phyloP scores from a whole-genome alignment of 2,888 invertebrate genomes.

The Papilio gigon region DNA sequence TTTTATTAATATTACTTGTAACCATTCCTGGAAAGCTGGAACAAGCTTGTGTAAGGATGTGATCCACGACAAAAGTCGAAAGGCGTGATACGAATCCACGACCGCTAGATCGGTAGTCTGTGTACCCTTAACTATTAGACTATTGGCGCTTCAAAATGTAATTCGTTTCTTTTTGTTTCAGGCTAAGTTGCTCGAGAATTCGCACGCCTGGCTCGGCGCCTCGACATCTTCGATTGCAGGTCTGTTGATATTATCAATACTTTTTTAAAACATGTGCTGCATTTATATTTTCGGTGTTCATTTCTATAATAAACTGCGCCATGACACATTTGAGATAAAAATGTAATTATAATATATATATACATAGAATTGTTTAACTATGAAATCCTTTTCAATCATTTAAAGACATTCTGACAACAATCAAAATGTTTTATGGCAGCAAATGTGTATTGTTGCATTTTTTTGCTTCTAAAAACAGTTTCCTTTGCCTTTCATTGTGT shows the following conservation, averaged over 20 bases:
- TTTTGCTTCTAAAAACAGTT: slow-evolving; percentile 27
- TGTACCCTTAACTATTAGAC: no score
- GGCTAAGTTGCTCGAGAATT: slow-evolving; percentile 96
- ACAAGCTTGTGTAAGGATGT: no score
- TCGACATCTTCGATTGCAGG: slow-evolving; percentile 95
- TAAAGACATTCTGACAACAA: background rate
- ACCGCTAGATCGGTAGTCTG: no score
- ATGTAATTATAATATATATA: no score
- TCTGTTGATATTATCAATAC: slow-evolving; percentile 81
- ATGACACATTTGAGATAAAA: slow-evolving; percentile 17
- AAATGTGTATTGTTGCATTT: slow-evolving; percentile 30
- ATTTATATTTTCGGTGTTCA: slow-evolving; percentile 36
- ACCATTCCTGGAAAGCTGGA: no score
- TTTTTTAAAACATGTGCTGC: slow-evolving; percentile 47
- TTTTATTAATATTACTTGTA: no score
- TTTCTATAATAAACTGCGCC: slow-evolving; percentile 8
- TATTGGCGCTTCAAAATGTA: no score
- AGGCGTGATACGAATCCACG: no score
- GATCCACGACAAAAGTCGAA: no score
- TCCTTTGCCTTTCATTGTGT: slow-evolving; percentile 42
- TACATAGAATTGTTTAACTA: no score
- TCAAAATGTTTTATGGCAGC: slow-evolving; percentile 4
- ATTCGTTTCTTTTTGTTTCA: slow-evolving; percentile 73
- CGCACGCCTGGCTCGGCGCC: slow-evolving; percentile 95
- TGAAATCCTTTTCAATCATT: no score